These are phyloP conservation scores for Acronicta psi DNA, from an alignment of 2,888 invertebrate genomes.

Conservation along the genomic window DNA sequence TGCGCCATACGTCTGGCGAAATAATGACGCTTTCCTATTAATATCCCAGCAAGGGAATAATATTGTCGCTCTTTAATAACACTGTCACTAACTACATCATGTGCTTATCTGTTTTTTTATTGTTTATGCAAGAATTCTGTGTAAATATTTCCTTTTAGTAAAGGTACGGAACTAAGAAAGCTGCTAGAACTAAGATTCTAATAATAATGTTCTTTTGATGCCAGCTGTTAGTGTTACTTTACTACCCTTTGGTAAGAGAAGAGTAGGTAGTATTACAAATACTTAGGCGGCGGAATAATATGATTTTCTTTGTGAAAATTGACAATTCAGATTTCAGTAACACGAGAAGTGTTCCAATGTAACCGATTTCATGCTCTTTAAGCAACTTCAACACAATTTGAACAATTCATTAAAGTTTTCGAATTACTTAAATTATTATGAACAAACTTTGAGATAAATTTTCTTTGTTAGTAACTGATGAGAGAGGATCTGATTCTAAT, in stretches of 20 bases:
- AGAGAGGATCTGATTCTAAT: conserved; percentile 2
- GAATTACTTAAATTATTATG: conserved; percentile 13
- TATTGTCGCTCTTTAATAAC: conserved; percentile 15
- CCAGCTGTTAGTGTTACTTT: too few relatives aligned
- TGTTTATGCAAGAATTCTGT: too few relatives aligned
- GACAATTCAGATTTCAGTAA: not conserved
- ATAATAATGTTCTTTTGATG: too few relatives aligned
- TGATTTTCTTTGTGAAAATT: not conserved
- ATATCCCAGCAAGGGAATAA: conserved; percentile 31
- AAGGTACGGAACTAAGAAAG: not conserved
- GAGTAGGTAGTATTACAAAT: too few relatives aligned
- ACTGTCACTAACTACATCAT: too few relatives aligned
- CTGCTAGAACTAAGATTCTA: too few relatives aligned
- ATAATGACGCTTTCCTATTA: conserved; percentile 56
- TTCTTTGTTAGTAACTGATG: conserved; percentile 15
- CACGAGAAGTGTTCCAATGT: not conserved
- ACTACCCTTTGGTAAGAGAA: not conserved
- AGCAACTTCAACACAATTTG: conserved; percentile 38
- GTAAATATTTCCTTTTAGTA: conserved; percentile 14
- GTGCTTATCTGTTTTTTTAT: too few relatives aligned
- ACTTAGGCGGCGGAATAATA: not conserved
- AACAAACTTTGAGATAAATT: conserved; percentile 12
- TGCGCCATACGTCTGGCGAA: conserved; percentile 58
- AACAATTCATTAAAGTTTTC: conserved; percentile 27
- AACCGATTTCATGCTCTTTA: conserved; percentile 53